These are phyloP conservation scores for Syngnathus floridae DNA, from an alignment of 2,113 vertebrate genomes.

Conservation along the genomic window DNA sequence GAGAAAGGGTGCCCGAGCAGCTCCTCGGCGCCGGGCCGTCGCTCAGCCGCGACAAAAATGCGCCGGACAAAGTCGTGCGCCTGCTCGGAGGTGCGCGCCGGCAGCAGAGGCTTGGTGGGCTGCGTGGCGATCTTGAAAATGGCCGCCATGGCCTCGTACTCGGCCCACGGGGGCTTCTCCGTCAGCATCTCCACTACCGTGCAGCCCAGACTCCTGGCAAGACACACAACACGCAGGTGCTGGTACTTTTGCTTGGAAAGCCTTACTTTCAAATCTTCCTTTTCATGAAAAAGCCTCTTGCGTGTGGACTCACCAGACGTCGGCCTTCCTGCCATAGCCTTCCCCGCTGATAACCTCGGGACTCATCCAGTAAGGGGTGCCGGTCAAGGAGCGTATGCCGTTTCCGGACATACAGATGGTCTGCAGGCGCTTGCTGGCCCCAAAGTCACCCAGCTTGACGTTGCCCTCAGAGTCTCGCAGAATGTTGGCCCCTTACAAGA, in stretches of 20 bases:
- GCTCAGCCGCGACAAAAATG: constrained; percentile 93
- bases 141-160: constrained; percentile 98
- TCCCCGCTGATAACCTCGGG: constrained; percentile 98
- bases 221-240: not conserved
- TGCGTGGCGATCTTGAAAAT: constrained; percentile 99
- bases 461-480: constrained; percentile 93
- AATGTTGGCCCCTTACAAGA: constrained; percentile 87
- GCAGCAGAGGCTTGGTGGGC: constrained; percentile 92
- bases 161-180: constrained; percentile 94
- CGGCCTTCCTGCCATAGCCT: constrained; percentile 95
- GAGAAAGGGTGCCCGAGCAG: constrained; percentile 93
- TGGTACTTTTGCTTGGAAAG: not conserved
- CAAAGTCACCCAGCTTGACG: constrained; percentile 97
- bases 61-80: constrained; percentile 93
- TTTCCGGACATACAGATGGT: constrained; percentile 97
- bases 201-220: constrained; percentile 89
- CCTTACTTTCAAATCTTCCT: not conserved
- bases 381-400: constrained; percentile 94
- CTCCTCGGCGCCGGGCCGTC: constrained; percentile 89
- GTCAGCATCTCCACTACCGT: constrained; percentile 99
- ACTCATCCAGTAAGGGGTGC: constrained; percentile 99
- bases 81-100: constrained; percentile 89
- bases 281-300: not conserved
- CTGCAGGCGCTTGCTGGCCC: constrained; percentile 92
- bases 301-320: constrained; percentile 81